phyloP scores from a whole-genome alignment of 2,113 vertebrate genomes.

The Chlorocebus sabaeus region DNA sequence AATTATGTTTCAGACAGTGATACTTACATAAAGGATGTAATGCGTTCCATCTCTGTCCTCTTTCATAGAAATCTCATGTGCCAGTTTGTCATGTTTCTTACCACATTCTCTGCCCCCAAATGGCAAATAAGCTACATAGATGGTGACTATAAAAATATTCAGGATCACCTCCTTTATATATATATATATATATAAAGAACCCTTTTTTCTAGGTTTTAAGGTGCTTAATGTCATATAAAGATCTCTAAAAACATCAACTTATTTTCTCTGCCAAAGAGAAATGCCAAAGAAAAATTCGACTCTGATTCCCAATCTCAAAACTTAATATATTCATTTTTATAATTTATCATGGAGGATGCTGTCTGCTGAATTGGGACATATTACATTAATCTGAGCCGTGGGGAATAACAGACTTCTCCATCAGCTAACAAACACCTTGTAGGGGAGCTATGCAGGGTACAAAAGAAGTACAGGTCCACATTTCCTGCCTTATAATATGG shows the following conservation, averaged over 20 bases:
- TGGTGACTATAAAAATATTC: neutral
- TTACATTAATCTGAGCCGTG: neutral
- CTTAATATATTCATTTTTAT: neutral
- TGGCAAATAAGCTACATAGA: neutral
- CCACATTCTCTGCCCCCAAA: neutral
- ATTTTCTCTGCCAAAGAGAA: neutral
- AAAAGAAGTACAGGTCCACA: neutral
- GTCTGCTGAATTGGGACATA: neutral
- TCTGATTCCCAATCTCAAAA: neutral
- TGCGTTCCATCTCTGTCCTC: neutral
- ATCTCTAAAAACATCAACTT: slow-evolving; percentile 12
- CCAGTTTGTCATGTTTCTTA: neutral
- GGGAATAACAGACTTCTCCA: neutral
- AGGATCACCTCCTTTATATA: neutral
- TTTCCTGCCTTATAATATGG: neutral
- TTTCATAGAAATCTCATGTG: neutral
- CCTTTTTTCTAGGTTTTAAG: neutral
- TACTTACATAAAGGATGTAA: neutral
- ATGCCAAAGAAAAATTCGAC: neutral
- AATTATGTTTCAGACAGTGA: neutral
- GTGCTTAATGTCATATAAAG: neutral
- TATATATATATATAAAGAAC: neutral
- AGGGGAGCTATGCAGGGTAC: no score
- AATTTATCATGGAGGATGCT: neutral
- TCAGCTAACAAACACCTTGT: neutral